These are phyloP conservation scores for Telenomus remus DNA, from an alignment of 1,140 invertebrate species.

Conservation along the genomic window DNA sequence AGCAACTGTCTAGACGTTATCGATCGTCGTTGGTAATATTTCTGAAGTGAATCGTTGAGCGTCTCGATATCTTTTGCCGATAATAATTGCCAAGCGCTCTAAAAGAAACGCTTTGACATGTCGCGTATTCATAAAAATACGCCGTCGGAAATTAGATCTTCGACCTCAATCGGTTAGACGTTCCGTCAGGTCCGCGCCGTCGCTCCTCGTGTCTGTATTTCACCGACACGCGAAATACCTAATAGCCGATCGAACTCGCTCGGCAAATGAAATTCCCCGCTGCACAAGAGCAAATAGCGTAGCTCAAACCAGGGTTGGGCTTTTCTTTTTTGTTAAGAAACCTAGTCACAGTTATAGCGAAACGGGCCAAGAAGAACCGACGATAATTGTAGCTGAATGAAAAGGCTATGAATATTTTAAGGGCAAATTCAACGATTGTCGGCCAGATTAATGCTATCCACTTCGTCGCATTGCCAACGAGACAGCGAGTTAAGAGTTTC, in stretches of 20 bases:
- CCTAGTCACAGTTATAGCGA: background rate
- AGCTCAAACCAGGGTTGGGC: too few relatives aligned
- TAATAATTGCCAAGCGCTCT: constrained; percentile 46
- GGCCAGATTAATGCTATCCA: too few relatives aligned
- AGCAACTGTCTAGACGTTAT: constrained; percentile 59
- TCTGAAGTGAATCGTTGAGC: constrained; percentile 52
- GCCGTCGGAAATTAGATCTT: constrained; percentile 34
- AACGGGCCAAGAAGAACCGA: constrained; percentile 7
- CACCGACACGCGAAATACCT: constrained; percentile 19
- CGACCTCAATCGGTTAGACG: constrained; percentile 30
- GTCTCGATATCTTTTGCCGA: constrained; percentile 42
- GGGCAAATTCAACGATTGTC: background rate
- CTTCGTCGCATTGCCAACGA: too few relatives aligned
- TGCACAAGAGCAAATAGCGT: background rate
- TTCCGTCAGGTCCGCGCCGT: constrained; percentile 42
- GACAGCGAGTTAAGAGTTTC: too few relatives aligned
- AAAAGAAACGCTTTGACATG: constrained; percentile 36
- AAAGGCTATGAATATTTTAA: constrained; percentile 19
- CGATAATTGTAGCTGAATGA: constrained; percentile 10
- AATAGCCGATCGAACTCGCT: constrained; percentile 4
- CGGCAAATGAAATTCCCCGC: constrained; percentile 15
- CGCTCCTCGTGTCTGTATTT: constrained; percentile 30
- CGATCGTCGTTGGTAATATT: constrained; percentile 57
- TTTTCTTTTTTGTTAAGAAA: constrained; percentile 11
- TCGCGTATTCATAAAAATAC: constrained; percentile 44